Evolutionary conservation across 1,140 invertebrate genomes (phyloP).

Genomic region (Mesaphorura yosii): DNA sequence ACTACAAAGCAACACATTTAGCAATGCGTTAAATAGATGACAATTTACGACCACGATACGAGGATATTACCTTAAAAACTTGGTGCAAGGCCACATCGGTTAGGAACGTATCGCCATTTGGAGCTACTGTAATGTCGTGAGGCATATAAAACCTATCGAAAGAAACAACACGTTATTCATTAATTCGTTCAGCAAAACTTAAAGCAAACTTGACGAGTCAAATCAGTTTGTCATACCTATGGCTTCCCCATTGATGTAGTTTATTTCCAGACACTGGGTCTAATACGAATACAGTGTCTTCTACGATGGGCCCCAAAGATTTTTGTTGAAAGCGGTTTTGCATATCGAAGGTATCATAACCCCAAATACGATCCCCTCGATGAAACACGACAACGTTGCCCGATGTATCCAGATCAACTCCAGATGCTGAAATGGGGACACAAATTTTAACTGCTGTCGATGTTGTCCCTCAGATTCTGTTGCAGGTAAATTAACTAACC

Average conservation of each 20-base stretch:
- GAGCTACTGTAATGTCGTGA: constrained; percentile 81
- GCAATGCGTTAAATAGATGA: neutral
- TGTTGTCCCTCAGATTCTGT: constrained; percentile 40
- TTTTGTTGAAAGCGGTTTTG: constrained; percentile 48
- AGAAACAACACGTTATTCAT: constrained; percentile 4
- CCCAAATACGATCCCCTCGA: constrained; percentile 62
- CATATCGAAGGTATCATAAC: constrained; percentile 48
- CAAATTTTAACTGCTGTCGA: no score
- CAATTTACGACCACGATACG: neutral
- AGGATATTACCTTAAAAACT: constrained; percentile 53
- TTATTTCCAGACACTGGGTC: constrained; percentile 55
- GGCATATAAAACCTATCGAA: constrained; percentile 68
- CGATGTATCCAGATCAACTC: constrained; percentile 57
- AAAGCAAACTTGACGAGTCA: no score
- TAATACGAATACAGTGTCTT: constrained; percentile 61
- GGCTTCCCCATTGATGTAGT: constrained; percentile 62
- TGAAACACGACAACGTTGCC: constrained; percentile 76
- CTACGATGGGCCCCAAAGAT: constrained; percentile 53
- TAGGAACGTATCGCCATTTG: constrained; percentile 68
- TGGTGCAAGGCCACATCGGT: constrained; percentile 92
- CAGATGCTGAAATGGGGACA: no score
- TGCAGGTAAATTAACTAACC: no score
- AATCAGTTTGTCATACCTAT: constrained; percentile 50
- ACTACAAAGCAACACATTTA: constrained; percentile 14
- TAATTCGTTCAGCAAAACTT: neutral